Evolutionary conservation across 2,888 invertebrate species (phyloP), one percentile per base, ranked within the genome.

Genomic region (Zele albiditarsus): DNA sequence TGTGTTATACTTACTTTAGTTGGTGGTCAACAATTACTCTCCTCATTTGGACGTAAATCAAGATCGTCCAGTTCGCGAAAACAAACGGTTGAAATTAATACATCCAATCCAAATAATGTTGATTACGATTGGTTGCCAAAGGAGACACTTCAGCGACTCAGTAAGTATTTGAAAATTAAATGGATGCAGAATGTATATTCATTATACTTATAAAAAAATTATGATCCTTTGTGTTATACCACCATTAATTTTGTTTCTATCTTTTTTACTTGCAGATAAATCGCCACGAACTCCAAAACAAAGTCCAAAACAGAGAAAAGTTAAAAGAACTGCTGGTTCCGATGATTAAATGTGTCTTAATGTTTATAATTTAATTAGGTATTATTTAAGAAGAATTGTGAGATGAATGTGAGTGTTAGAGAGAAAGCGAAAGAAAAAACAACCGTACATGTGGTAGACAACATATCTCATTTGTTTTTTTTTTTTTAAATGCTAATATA

Each of bases 101-200:
- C 98, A 0, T 93, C 93, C 77, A 95, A 94, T 85, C 94, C 94
- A 76, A 94, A 95, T 84, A 97, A 97, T 90, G 97, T 99, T 3
- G 99, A 99, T 90, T 98, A 97, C 87, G 98, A 99, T 84, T 99
- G 99, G 99, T 92, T 99, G 86, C 99, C 99, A 57, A 95, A 95
- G 86, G 96, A 97, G 90, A 95, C 96, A 79, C 92, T 97, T 70
- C 94, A 95, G 82, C 93, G 93, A 88, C 91, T 96, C 82, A 96
- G 96, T 97, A 91, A 93, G 96, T 92, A 67, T 76, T 79, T 25
- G 58, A 53, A 14, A 53, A 62, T 71, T 62, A 23, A 57, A 25
- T n/a, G n/a, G n/a, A n/a, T n/a, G n/a, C n/a, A n/a, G n/a, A n/a
- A n/a, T n/a, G n/a, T n/a, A n/a, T n/a, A n/a, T n/a, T n/a, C n/a